Evolutionary conservation across 2,797 vertebrate genomes (phyloP), one percentile per base, ranked within the genome.

Genomic region (Poecilia velifera): DNA sequence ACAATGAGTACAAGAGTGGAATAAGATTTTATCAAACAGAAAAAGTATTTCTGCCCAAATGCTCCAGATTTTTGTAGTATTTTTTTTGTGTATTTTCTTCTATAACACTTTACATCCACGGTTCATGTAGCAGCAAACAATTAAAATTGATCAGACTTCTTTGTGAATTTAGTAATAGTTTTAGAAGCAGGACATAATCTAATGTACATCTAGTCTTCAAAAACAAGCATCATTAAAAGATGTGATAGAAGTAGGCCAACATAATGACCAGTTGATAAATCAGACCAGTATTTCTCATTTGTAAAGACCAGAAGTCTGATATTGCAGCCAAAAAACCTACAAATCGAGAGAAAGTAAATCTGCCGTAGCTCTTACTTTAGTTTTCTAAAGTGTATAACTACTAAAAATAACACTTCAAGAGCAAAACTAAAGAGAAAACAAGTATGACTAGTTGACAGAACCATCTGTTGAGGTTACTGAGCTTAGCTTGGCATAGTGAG

Each of bases 391-490:
- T 34, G 57, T 14, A 16, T 36, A 66, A 20, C 16, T 66, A 66
- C 6, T 39, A 51, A 51, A 51, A 51, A 51, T 22, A 51, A 22
- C 6, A 51, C 20, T 22, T 20, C 6, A 49, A 49, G 47, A 49
- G 1, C 31, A 62, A 13, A 62, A 62, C 31, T 31, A 36, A 62
- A 62, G 7, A 1, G 59, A 62, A 34, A 62, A 62, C 31, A 62
- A 14, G 57, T 13, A 31, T 34, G 16, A 36, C 79, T 49, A 84
- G 62, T 76, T 76, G 43, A 71, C 72, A 81, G 66, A 74, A 84
- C 85, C 84, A 89, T 90, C 86, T 91, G 88, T 80, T n/a, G 5
- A 68, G 75, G 79, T 62, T 81, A 80, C 80, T 36, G 47, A 57
- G 59, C 45, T n/a, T 55, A 72, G 28, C 66, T 45, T 46, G 28